A percentile compares a stretch with the other conserved stretches of the same genome.
These are phyloP conservation scores for Hippasteria phrygiana DNA, from an alignment of 53 echinoderm and acorn worm genomes.

Conservation along the genomic window DNA sequence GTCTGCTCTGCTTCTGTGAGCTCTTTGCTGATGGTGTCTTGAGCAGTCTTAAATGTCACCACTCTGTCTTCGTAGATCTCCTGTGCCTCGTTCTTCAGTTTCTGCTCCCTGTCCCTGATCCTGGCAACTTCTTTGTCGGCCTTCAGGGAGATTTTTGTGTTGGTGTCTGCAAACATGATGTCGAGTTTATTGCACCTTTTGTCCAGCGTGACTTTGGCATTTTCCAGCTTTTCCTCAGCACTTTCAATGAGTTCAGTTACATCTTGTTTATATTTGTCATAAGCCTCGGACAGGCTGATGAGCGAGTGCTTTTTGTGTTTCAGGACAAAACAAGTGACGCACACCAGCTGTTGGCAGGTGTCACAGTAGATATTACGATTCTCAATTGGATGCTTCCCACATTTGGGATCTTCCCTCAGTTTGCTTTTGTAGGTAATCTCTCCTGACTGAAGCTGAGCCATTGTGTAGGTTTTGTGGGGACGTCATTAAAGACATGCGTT, in stretches of 20 bases:
- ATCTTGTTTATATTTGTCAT: not conserved
- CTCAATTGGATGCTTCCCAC: not conserved
- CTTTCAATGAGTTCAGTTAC: not conserved
- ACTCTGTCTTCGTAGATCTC: not conserved
- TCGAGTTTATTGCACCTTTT: not conserved
- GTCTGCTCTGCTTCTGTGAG: not conserved
- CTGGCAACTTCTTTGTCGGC: not conserved
- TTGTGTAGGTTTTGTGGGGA: constrained; percentile 20
- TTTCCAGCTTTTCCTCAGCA: not conserved
- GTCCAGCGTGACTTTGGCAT: not conserved
- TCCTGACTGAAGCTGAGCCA: not conserved
- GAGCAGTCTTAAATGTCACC: not conserved
- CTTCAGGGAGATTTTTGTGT: constrained; percentile 5
- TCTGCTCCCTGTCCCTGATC: not conserved
- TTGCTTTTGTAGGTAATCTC: constrained; percentile 23
- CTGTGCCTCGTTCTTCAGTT: not conserved
- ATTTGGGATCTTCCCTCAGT: not conserved
- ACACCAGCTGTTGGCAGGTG: not conserved
- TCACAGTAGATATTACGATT: constrained; percentile 23
- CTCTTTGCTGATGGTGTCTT: not conserved
- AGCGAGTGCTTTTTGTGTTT: not conserved
- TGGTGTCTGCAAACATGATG: not conserved
- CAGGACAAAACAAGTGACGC: not conserved
- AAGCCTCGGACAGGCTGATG: not conserved
- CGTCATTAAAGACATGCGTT: not conserved